Base-by-base conservation (phyloP, 2,888 invertebrate species). In the Xiphydria camelus region DNA sequence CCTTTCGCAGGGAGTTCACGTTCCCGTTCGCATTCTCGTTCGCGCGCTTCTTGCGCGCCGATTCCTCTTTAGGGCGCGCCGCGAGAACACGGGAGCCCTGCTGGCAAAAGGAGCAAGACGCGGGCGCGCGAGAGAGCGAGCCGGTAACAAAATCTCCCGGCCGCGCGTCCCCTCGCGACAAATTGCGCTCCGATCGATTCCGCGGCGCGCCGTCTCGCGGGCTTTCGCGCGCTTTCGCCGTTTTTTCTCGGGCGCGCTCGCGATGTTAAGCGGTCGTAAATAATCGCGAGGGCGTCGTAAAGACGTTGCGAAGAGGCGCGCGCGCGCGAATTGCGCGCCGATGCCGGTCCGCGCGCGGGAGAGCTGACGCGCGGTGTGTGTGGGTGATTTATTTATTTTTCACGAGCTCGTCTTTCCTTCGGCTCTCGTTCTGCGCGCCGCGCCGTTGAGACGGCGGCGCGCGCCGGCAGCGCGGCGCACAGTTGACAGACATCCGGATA, bases 1-100 rank as follows among this genome's bases (percentile, higher is more conserved):
- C n/a, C n/a, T n/a, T n/a, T n/a, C n/a, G n/a, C n/a, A n/a, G n/a
- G n/a, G n/a, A n/a, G n/a, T n/a, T n/a, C n/a, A 29, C 12, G 29
- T 29, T 29, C 29, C 9, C 29, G 29, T 29, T 29, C 29, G 29
- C 29, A 15, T 15, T 29, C n/a, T n/a, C n/a, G n/a, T n/a, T n/a
- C n/a, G 12, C 29, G 29, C 29, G 29, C 29, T 29, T 29, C 29
- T 29, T 29, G 29, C 29, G n/a, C n/a, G 29, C 7, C 29, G 29
- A 29, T 29, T 29, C 29, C 29, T n/a, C n/a, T 29, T 29, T 29
- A 29, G 15, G 29, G 29, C 29, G 29, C 29, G 12, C 15, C n/a
- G n/a, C n/a, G n/a, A n/a, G n/a, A n/a, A n/a, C n/a, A n/a, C n/a
- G n/a, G n/a, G n/a, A n/a, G n/a, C n/a, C n/a, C n/a, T n/a, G n/a